Conservation (phyloP, 1,140 invertebrate species). For the Dendrolimus kikuchii region DNA sequence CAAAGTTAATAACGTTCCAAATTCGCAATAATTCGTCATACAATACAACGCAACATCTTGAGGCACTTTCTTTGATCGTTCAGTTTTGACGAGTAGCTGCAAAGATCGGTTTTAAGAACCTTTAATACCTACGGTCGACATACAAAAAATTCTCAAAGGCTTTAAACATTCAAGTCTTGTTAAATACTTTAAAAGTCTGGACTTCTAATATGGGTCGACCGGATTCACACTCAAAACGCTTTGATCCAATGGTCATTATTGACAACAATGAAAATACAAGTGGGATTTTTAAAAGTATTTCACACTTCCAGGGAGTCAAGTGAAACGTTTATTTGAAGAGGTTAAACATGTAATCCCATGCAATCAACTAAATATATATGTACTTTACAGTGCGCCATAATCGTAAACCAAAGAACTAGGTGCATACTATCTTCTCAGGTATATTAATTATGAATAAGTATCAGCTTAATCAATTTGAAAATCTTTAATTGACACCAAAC, state of each 20-base stretch:
- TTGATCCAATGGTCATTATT: slow-evolving; percentile 38
- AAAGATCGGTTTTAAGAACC: slow-evolving; percentile 35
- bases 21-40: background rate
- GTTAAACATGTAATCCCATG: no score
- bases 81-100: slow-evolving; percentile 31
- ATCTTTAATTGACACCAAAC: no score
- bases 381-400: no score
- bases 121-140: slow-evolving; percentile 24
- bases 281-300: background rate
- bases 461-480: no score
- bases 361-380: no score
- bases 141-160: slow-evolving; percentile 33
- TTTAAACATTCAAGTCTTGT: slow-evolving; percentile 46
- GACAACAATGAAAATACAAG: no score
- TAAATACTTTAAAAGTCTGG: slow-evolving; percentile 40
- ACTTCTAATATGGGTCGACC: slow-evolving; percentile 30
- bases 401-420: no score
- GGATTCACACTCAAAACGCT: slow-evolving; percentile 36
- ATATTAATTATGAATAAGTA: no score
- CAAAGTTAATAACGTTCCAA: background rate
- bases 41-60: slow-evolving; percentile 4
- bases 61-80: slow-evolving; percentile 23
- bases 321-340: no score
- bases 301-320: no score
- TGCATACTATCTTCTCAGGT: no score